Conservation (phyloP, 1,140 invertebrate genomes). For the Scylla paramamosain region DNA sequence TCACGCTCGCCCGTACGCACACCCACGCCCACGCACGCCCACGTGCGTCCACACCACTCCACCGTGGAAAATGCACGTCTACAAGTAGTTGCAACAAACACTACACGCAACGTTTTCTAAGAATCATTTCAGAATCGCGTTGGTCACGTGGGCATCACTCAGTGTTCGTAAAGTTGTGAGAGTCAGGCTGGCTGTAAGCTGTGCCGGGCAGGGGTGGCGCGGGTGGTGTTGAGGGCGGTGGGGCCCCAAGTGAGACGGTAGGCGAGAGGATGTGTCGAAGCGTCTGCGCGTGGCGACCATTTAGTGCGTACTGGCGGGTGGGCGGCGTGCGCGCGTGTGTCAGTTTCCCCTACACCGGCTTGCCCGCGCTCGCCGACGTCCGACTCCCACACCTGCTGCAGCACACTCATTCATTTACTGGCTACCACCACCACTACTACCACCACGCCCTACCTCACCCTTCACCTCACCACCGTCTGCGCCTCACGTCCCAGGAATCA, state of each 20-base stretch:
- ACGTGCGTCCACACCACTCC: constrained; percentile 13
- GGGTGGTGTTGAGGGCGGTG: constrained; percentile 17
- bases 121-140: background rate
- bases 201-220: constrained; percentile 21
- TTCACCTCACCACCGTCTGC: background rate
- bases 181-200: background rate
- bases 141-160: constrained; percentile 10
- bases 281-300: constrained; percentile 68
- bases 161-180: background rate
- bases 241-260: background rate
- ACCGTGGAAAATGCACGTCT: constrained; percentile 42
- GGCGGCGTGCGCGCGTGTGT: constrained; percentile 35
- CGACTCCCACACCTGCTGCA: background rate
- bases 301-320: constrained; percentile 72
- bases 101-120: background rate
- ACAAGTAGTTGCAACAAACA: background rate
- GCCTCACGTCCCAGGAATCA: background rate
- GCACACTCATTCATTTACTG: background rate
- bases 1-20: constrained; percentile 34
- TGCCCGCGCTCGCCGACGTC: constrained; percentile 26
- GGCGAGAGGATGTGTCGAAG: constrained; percentile 25
- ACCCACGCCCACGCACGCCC: constrained; percentile 56
- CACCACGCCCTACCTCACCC: background rate
- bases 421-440: constrained; percentile 22
- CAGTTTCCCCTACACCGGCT: constrained; percentile 56